These are phyloP conservation scores for Prorops nasuta DNA, from an alignment of 1,140 invertebrate genomes.

Conservation along the genomic window DNA sequence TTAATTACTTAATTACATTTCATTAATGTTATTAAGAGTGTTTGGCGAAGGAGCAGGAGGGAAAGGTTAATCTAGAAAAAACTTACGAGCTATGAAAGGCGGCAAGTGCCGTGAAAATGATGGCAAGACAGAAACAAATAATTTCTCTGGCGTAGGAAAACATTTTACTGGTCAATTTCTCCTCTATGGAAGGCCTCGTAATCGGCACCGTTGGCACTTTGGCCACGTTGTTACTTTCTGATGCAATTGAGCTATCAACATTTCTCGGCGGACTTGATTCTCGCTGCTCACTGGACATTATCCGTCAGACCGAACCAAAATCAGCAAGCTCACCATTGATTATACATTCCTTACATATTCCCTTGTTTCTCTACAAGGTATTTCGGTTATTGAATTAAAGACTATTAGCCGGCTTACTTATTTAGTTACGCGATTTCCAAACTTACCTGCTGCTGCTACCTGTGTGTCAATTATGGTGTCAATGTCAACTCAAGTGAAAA, in stretches of 20 bases:
- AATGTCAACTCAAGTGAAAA: too few species aligned
- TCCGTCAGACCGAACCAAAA: too few species aligned
- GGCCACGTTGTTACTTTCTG: conserved; percentile 46
- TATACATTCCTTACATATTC: conserved; percentile 7
- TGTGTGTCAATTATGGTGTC: too few species aligned
- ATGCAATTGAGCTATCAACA: conserved; percentile 38
- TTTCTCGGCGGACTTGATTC: conserved; percentile 32
- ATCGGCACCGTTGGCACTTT: conserved; percentile 19
- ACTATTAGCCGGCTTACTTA: conserved; percentile 13
- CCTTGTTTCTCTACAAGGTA: background rate
- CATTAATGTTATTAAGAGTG: too few species aligned
- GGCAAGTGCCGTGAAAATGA: conserved; percentile 53
- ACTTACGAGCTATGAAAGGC: conserved; percentile 56
- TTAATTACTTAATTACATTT: background rate
- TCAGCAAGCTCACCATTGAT: background rate
- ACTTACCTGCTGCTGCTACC: too few species aligned
- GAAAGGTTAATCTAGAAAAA: conserved; percentile 11
- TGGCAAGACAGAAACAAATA: conserved; percentile 48
- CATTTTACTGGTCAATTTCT: conserved; percentile 45
- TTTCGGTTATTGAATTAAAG: conserved; percentile 18
- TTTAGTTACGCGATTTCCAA: too few species aligned
- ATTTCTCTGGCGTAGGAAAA: conserved; percentile 49
- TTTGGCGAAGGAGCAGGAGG: background rate
- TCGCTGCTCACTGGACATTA: conserved; percentile 36
- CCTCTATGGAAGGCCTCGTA: conserved; percentile 29